Evolutionary conservation across 1,140 invertebrate species (phyloP).

Genomic region (Drosophila gunungcola): DNA sequence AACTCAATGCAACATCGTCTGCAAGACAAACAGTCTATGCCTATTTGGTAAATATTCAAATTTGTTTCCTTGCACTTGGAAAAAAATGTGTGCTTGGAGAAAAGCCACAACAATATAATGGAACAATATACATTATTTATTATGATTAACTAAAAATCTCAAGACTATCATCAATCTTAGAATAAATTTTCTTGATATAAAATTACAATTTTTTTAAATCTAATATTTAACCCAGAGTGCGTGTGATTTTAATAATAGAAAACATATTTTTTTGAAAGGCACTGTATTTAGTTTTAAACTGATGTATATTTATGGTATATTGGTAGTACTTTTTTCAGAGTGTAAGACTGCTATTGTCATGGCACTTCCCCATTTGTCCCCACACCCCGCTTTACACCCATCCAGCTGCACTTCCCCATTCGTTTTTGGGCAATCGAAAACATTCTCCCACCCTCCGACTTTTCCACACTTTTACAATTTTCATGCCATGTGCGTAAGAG

Average conservation of each 20-base stretch:
- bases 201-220: too few relatives aligned
- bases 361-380: background rate
- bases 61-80: background rate
- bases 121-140: too few relatives aligned
- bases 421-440: conserved; percentile 48
- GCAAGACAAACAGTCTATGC: conserved; percentile 12
- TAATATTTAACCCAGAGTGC: too few relatives aligned
- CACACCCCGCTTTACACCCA: background rate
- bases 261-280: too few relatives aligned
- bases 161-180: too few relatives aligned
- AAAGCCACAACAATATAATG: too few relatives aligned
- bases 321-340: too few relatives aligned
- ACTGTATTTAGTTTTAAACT: too few relatives aligned
- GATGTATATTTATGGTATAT: background rate
- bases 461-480: conserved; percentile 30
- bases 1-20: background rate
- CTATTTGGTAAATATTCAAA: conserved; percentile 20
- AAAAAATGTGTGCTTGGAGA: background rate
- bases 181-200: too few relatives aligned
- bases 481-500: conserved; percentile 39
- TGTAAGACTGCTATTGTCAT: conserved; percentile 25
- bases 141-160: too few relatives aligned
- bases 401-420: conserved; percentile 13
- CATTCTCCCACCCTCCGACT: conserved; percentile 5
- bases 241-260: too few relatives aligned